A percentile compares a stretch with the other conserved stretches of the same genome.
Conservation (phyloP, 2,113 vertebrate genomes). For the Erinaceus europaeus region DNA sequence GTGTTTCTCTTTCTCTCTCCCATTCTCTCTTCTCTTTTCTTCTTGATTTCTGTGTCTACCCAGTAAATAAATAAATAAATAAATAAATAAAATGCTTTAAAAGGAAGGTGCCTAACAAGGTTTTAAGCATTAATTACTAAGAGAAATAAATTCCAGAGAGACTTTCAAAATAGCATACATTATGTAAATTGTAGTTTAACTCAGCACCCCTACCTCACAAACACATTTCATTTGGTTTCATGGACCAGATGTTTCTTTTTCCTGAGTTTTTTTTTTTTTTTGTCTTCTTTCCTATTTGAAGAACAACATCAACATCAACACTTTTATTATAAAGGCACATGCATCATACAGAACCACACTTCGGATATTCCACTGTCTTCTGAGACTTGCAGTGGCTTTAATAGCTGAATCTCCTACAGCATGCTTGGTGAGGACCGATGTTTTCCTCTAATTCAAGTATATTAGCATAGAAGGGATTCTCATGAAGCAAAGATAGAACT, state of each 20-base stretch:
- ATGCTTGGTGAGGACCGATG: background rate
- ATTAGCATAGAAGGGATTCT: background rate
- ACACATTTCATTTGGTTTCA: too few relatives aligned
- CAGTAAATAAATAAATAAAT: too few relatives aligned
- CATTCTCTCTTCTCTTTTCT: too few relatives aligned
- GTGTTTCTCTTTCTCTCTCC: too few relatives aligned
- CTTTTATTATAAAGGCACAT: slow-evolving; percentile 4
- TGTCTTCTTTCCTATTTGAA: slow-evolving; percentile 46
- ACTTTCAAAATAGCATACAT: slow-evolving; percentile 35
- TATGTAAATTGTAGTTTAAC: slow-evolving; percentile 23
- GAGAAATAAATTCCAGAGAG: slow-evolving; percentile 41
- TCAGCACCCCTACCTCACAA: too few relatives aligned
- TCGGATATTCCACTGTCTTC: background rate
- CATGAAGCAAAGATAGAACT: background rate
- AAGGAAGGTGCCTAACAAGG: slow-evolving; percentile 20
- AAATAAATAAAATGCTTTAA: too few relatives aligned
- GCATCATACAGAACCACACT: background rate
- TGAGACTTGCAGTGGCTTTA: background rate
- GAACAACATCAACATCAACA: slow-evolving; percentile 16
- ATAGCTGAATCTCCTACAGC: background rate
- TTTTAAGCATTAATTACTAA: slow-evolving; percentile 25
- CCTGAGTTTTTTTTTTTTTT: slow-evolving; percentile 68
- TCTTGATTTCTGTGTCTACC: too few relatives aligned
- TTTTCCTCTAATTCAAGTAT: background rate
- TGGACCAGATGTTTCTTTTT: slow-evolving; percentile 65